Base-by-base conservation (phyloP, 1,140 invertebrate genomes). In the Tyrophagus putrescentiae region DNA sequence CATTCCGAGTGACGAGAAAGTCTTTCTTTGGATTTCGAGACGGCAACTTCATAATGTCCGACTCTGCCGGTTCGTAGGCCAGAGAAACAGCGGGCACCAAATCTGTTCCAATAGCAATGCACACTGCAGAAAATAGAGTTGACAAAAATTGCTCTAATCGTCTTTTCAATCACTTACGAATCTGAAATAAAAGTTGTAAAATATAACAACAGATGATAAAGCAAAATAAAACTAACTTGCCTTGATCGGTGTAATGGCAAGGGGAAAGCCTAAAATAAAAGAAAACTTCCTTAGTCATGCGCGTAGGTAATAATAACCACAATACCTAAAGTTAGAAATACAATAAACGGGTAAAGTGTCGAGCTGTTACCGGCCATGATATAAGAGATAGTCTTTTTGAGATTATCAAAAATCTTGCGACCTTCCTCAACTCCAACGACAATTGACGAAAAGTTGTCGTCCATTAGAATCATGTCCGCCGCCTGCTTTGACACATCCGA, bases 311-410 rank as follows among this genome's bases (percentile, higher is more conserved):
- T 80, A 48, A 94, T 93, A 66, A 98, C 78, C 58, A 95, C 94
- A 71, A 98, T 91, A 71, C 94, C 90, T 73, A 87, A 84, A 25
- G 97, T 78, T 73, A 98, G 97, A 76, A 96, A 98, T 62, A 91
- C 83, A 72, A 98, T 80, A 83, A 98, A 98, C 53, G 95, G 95
- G 45, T 90, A 92, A 70, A 98, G 97, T 79, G 98, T 95, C 64
- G 95, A 93, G 76, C 98, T 97, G 77, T 98, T 98, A 61, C 91
- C 96, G 63, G 95, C 98, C 61, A 98, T 76, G 34, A 94, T 98
- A 78, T 98, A 98, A 23, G 93, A 92, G 76, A 98, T 98, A 65
- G 94, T 98, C 75, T 98, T 98, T 77, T 98, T 98, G 74, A 98
- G 76, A 73, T 98, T 98, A 77, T 98, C 94, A 79, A 98, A 98